These are phyloP conservation scores for Coregonus clupeaformis DNA, from an alignment of 2,113 vertebrate species.

Conservation along the genomic window DNA sequence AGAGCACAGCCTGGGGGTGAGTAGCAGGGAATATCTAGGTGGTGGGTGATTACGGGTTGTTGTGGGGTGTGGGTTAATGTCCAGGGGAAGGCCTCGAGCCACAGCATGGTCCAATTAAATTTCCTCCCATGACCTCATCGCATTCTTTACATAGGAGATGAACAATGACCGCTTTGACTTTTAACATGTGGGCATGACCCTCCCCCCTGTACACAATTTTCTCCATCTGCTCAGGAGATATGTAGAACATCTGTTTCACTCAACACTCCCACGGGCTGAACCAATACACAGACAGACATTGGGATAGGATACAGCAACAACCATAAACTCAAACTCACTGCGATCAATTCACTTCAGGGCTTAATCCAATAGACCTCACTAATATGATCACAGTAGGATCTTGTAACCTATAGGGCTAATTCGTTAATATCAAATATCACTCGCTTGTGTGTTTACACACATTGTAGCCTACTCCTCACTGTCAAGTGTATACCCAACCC, in stretches of 20 bases:
- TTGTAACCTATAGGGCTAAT: not conserved
- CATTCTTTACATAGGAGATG: conserved; percentile 75
- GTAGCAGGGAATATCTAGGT: conserved; percentile 23
- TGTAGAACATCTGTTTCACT: conserved; percentile 43
- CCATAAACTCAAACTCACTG: not conserved
- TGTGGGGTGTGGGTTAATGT: not conserved
- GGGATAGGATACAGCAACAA: not conserved
- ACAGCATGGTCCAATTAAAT: conserved; percentile 64
- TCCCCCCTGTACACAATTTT: conserved; percentile 16
- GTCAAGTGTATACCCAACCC: conserved; percentile 4
- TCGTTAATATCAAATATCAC: not conserved
- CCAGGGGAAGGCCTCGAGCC: conserved; percentile 23
- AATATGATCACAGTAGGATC: not conserved
- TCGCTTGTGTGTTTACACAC: not conserved
- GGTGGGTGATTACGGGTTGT: conserved; percentile 14
- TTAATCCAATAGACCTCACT: not conserved
- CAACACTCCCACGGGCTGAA: conserved; percentile 30
- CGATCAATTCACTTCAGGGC: not conserved
- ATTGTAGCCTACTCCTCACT: not conserved
- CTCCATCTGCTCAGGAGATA: conserved; percentile 45
- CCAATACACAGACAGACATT: not conserved
- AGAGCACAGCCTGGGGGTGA: conserved; percentile 25
- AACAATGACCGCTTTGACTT: conserved; percentile 89
- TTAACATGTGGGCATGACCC: conserved; percentile 68
- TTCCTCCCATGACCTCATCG: conserved; percentile 82